phyloP scores from a whole-genome alignment of 2,888 invertebrate species.

The Meghimatium bilineatum region DNA sequence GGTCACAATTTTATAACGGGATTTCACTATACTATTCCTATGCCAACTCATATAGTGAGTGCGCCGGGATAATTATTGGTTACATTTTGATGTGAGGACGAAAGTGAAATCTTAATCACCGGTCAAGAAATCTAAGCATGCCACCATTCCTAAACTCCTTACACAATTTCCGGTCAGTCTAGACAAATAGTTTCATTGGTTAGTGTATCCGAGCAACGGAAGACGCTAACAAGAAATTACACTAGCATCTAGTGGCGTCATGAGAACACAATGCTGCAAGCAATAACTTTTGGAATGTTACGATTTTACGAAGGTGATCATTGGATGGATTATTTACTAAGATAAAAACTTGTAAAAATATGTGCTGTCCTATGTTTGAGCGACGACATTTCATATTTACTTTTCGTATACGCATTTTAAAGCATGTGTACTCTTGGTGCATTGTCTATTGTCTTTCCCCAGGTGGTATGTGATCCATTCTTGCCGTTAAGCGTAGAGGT shows the following conservation, averaged over 20 bases:
- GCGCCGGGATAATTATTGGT: no score
- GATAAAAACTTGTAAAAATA: no score
- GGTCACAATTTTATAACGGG: no score
- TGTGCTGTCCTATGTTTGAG: no score
- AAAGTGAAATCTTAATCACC: neutral
- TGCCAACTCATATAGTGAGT: neutral
- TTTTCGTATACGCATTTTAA: no score
- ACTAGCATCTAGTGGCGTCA: no score
- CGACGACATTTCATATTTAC: no score
- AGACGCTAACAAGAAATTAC: conserved; percentile 1
- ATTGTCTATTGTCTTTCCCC: no score
- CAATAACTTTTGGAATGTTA: neutral
- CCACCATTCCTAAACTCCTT: neutral
- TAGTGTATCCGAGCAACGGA: neutral
- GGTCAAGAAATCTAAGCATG: neutral
- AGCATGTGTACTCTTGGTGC: no score
- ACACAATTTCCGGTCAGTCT: conserved; percentile 8
- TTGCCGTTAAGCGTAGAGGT: no score
- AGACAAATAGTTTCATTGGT: conserved; percentile 8
- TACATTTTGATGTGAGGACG: neutral
- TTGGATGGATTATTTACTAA: no score
- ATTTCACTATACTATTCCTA: neutral
- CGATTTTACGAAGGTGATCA: neutral
- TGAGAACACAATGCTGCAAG: neutral
- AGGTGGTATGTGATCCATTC: no score